Base-by-base conservation (phyloP, 1,140 invertebrate genomes). In the Diorhabda carinulata region DNA sequence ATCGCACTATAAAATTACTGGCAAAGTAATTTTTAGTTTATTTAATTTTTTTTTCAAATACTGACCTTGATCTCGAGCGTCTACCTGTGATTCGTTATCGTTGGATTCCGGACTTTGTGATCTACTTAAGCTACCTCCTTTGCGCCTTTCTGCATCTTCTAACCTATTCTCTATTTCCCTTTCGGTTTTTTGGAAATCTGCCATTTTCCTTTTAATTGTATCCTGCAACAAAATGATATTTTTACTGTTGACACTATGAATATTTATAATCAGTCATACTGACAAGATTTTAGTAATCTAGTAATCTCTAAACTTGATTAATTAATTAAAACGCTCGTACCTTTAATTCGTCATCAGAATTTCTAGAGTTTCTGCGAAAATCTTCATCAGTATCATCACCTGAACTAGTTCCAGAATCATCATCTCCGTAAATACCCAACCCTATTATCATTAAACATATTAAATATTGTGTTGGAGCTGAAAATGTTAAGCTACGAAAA, bases 261-360 rank as follows among this genome's bases (percentile, higher is more conserved):
- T 25, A 25, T 25, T 25, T 25, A 25, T 25, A 25, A 25, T 25
- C 25, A 25, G 25, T 25, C 25, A 25, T 25, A 25, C 25, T 25
- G 25, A 25, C 25, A 25, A 25, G 25, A 25, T 25, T 25, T 25
- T n/a, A n/a, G n/a, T n/a, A n/a, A n/a, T n/a, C 25, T 25, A 25
- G 25, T 25, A 25, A 25, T 25, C 25, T 25, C 25, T 25, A 25
- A 25, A 25, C 25, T 25, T 25, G 25, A 25, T 25, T 25, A 25
- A 25, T 25, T 25, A 25, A 25, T 25, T 25, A 25, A 25, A 25
- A 25, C 25, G 1, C 25, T 56, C 69, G 67, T 73, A 80, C 78
- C 73, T 73, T 78, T 4, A 80, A 67, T 67, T 79, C 78, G 41
- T 58, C 59, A 70, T 80, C 79, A 2, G 78, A 79, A 71, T 79